These are phyloP conservation scores for Sakesphorus luctuosus DNA, from an alignment of 2,113 vertebrate genomes.

Conservation along the genomic window DNA sequence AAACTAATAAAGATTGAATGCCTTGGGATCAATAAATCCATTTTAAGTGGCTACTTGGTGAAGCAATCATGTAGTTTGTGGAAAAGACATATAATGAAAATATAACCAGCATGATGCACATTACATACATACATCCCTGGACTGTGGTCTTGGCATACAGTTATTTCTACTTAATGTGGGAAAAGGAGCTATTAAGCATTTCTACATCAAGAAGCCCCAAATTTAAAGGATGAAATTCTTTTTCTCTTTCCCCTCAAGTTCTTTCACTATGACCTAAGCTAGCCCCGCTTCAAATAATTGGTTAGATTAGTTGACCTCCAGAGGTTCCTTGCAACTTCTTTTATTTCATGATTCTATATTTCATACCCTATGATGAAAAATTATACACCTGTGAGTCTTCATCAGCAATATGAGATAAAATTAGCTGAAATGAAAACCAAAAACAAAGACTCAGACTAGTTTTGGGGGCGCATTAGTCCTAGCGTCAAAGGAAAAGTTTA, in stretches of 20 bases:
- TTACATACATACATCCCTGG: not conserved
- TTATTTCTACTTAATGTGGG: not conserved
- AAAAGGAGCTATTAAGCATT: not conserved
- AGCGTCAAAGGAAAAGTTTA: not conserved
- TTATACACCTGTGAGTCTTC: not conserved
- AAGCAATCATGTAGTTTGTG: not conserved
- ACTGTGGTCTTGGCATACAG: not conserved
- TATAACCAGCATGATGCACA: not conserved
- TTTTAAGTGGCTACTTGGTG: not conserved
- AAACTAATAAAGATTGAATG: not conserved
- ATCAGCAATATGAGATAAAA: not conserved
- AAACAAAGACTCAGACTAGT: not conserved
- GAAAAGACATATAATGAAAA: not conserved
- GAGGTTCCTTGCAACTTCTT: not conserved
- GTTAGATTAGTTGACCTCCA: not conserved
- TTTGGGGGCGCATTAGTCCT: not conserved
- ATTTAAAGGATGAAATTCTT: not conserved
- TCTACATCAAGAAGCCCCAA: not conserved
- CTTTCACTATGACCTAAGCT: not conserved
- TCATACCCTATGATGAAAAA: not conserved
- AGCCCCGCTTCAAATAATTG: not conserved
- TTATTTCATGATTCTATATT: not conserved
- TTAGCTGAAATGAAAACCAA: not conserved
- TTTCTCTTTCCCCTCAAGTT: not conserved
- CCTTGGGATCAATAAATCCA: not conserved